Conservation (phyloP, 2,797 vertebrate genomes). For the Anguilla anguilla region DNA sequence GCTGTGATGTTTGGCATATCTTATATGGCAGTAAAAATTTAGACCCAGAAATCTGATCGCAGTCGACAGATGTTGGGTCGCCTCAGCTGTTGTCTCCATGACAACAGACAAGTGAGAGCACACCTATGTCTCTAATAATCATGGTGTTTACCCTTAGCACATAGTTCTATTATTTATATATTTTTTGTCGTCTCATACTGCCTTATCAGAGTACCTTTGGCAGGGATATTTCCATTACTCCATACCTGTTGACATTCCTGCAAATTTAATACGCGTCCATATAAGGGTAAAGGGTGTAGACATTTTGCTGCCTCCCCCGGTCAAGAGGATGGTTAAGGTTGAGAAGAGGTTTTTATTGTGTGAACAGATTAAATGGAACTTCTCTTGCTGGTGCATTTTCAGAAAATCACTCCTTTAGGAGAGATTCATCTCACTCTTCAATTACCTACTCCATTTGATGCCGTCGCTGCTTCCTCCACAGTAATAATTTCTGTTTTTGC, state of each 20-base stretch:
- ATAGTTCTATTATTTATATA: background rate
- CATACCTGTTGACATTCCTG: background rate
- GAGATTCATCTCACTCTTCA: background rate
- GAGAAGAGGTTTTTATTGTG: background rate
- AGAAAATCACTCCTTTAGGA: background rate
- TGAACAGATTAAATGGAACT: background rate
- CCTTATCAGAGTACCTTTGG: background rate
- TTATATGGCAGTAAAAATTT: background rate
- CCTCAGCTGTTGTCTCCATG: conserved; percentile 43
- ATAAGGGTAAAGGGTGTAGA: background rate
- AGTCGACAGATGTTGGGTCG: conserved; percentile 47
- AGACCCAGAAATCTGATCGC: conserved; percentile 38
- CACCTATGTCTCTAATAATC: conserved; percentile 39
- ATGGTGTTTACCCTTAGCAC: background rate
- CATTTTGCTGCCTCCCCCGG: background rate
- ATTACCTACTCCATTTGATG: background rate
- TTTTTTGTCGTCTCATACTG: background rate
- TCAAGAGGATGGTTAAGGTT: background rate
- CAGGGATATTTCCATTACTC: background rate
- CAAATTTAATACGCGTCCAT: background rate
- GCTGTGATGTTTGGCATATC: background rate
- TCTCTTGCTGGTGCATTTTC: background rate
- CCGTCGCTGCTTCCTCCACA: background rate
- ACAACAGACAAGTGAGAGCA: conserved; percentile 40
- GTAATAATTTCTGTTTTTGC: background rate